Conservation (phyloP, 2,797 vertebrate genomes). For the Ctenopoma kingsleyae region DNA sequence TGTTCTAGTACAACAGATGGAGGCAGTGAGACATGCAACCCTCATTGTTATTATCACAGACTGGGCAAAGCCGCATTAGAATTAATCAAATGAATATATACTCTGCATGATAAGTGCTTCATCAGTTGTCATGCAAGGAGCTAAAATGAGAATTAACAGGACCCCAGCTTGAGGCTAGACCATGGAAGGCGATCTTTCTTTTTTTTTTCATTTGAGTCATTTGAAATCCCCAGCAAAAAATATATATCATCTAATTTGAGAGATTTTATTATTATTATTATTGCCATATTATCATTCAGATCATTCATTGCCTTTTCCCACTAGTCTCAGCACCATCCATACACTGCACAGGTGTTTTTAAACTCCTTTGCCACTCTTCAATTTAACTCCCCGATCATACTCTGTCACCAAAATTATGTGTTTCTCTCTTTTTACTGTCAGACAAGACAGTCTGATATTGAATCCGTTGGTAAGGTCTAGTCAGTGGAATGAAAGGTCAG, state of each 20-base stretch:
- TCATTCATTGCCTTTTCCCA: conserved; percentile 7
- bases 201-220: conserved; percentile 7
- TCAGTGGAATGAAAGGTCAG: conserved; percentile 74
- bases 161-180: conserved; percentile 16
- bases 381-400: conserved; percentile 40
- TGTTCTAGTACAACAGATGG: conserved; percentile 82
- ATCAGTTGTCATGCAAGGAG: conserved; percentile 43
- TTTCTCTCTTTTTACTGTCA: conserved; percentile 34
- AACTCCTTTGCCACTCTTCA: conserved; percentile 23
- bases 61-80: conserved; percentile 61
- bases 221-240: conserved; percentile 10
- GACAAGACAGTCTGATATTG: conserved; percentile 62
- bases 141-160: conserved; percentile 45
- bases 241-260: background rate
- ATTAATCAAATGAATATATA: conserved; percentile 76
- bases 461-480: conserved; percentile 55
- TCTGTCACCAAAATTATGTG: conserved; percentile 39
- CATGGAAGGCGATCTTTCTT: background rate
- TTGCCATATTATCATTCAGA: conserved; percentile 18
- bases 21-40: conserved; percentile 80
- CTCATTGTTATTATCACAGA: conserved; percentile 71
- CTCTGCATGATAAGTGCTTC: conserved; percentile 49
- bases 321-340: conserved; percentile 10
- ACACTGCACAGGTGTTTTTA: conserved; percentile 41
- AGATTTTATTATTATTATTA: background rate